Conservation (phyloP, 1,140 invertebrate species). For the Aphelinus certus region DNA sequence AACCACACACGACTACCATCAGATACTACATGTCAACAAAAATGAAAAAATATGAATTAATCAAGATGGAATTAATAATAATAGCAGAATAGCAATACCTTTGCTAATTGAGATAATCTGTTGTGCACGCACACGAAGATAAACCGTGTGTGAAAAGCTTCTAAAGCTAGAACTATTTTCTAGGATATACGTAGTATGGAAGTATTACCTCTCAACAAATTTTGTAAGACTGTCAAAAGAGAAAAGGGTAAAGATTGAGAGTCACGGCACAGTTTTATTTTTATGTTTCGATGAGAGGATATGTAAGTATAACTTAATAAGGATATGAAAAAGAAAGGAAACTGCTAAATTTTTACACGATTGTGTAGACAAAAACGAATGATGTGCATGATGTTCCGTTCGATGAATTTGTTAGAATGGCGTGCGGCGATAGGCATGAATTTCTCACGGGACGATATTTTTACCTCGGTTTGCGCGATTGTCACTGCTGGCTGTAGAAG, state of each 20-base stretch:
- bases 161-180: slow-evolving; percentile 39
- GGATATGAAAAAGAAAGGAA: not conserved
- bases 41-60: not conserved
- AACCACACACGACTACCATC: slow-evolving; percentile 65
- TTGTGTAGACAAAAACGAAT: not conserved
- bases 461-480: slow-evolving; percentile 64
- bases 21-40: slow-evolving; percentile 53
- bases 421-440: slow-evolving; percentile 8
- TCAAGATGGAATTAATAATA: not conserved
- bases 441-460: not conserved
- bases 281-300: slow-evolving; percentile 30
- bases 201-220: slow-evolving; percentile 62
- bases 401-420: slow-evolving; percentile 14
- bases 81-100: slow-evolving; percentile 30
- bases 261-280: slow-evolving; percentile 22
- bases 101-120: slow-evolving; percentile 3
- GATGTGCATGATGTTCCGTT: not conserved
- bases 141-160: slow-evolving; percentile 38
- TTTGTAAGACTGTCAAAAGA: slow-evolving; percentile 62
- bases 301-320: slow-evolving; percentile 24
- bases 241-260: slow-evolving; percentile 50
- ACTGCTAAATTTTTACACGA: not conserved
- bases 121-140: slow-evolving; percentile 28
- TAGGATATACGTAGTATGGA: slow-evolving; percentile 50
- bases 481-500: slow-evolving; percentile 58